Evolutionary conservation across 2,113 vertebrate species (phyloP), one percentile per base, ranked within the genome.

Genomic region (Esox niger): DNA sequence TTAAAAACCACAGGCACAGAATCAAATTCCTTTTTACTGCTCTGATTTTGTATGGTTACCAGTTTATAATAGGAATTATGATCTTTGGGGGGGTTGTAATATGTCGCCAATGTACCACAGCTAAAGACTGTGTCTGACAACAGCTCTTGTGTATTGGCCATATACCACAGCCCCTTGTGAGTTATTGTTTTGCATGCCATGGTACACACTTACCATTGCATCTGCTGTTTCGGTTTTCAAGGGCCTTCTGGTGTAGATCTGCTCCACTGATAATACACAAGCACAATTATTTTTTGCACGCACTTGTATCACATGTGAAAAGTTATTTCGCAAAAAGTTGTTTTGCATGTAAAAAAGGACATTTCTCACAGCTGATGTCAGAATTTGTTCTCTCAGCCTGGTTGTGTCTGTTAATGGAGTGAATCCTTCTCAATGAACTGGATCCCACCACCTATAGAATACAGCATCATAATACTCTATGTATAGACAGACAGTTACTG

Each of bases 361-460:
- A 11, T 23, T 61, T 46, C 93, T 90, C 77, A 97, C 95, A 79
- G 59, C 80, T 90, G 25, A 87, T 89, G 65, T 93, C 92, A 0
- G 92, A 92, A 35, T 88, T 85, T 0, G 92, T 92, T 68, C 93
- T 82, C 64, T 88, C 89, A 4, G 92, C 90, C 1, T 81, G 85
- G 65, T 87, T 91, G 85, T 93, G 89, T 76, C 90, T 88, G 82
- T 94, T 95, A 21, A 94, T 92, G 0, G 95, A 97, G 65, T 89
- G 90, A 73, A 97, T 96, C 69, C 94, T 86, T 64, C 85, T 91
- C 2, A 95, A 82, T 27, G 93, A 86, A 0, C 87, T 86, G 1
- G 91, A 87, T 1, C 64, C 43, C 57, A 23, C 60, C 13, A 68
- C 33, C 29, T 58, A 23, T 21, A 26, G 21, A 15, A 56, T 9